Evolutionary conservation across 2,888 invertebrate genomes (phyloP).

Genomic region (Trilocha varians): DNA sequence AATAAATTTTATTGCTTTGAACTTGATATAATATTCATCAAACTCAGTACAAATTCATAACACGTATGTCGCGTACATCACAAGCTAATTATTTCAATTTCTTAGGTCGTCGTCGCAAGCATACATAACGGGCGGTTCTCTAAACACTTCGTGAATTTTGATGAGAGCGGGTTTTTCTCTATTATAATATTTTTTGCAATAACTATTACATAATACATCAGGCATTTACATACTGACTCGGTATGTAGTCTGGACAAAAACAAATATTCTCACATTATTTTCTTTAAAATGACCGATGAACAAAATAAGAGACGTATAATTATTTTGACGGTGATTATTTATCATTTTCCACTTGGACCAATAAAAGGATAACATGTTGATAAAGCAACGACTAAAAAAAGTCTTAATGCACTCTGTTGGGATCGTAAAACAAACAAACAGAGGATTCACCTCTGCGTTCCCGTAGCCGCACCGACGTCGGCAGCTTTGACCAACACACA

Average conservation of each 20-base stretch:
- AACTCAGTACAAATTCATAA: slow-evolving; percentile 21
- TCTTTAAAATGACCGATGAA: not conserved
- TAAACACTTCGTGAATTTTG: slow-evolving; percentile 44
- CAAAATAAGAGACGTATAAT: slow-evolving; percentile 10
- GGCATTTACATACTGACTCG: not conserved
- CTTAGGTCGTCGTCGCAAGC: slow-evolving; percentile 45
- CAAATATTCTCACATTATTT: not conserved
- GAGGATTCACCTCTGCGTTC: slow-evolving; percentile 47
- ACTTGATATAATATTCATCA: slow-evolving; percentile 10
- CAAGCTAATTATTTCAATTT: slow-evolving; percentile 62
- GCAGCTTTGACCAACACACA: slow-evolving; percentile 63
- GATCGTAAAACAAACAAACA: slow-evolving; percentile 70
- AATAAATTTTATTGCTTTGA: not conserved
- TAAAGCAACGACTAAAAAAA: slow-evolving; percentile 62
- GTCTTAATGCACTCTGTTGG: slow-evolving; percentile 64
- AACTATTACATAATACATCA: not conserved
- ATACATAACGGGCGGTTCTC: slow-evolving; percentile 41
- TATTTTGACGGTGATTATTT: slow-evolving; percentile 4
- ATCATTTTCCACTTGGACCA: slow-evolving; percentile 26
- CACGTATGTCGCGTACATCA: slow-evolving; percentile 39
- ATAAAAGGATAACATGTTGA: slow-evolving; percentile 44
- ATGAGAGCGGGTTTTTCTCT: slow-evolving; percentile 28
- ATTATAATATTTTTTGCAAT: not conserved
- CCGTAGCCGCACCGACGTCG: slow-evolving; percentile 52
- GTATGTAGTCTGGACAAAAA: not conserved